phyloP scores from a whole-genome alignment of 53 echinoderm and acorn worm species.

The Crossaster papposus region DNA sequence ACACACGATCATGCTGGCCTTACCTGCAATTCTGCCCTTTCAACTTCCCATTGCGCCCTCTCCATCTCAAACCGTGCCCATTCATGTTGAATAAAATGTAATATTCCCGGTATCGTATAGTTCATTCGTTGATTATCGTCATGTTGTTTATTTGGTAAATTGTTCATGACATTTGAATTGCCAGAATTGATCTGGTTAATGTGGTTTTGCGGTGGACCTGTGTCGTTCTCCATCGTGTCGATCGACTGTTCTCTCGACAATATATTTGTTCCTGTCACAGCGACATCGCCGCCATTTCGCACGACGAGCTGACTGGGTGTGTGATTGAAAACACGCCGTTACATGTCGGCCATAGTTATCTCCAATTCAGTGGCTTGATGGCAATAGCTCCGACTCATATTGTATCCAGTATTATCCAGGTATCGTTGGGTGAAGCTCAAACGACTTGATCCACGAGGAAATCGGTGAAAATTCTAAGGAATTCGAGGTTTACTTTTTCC shows the following conservation, averaged over 20 bases:
- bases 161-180: constrained; percentile 77
- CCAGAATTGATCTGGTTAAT: constrained; percentile 98
- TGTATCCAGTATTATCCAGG: constrained; percentile 48
- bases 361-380: neutral
- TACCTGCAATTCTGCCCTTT: constrained; percentile 99
- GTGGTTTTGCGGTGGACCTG: constrained; percentile 95
- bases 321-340: constrained; percentile 18
- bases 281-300: constrained; percentile 45
- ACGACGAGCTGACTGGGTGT: constrained; percentile 35
- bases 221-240: constrained; percentile 95
- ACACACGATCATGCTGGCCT: neutral
- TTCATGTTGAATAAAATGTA: constrained; percentile 99
- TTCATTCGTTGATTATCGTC: constrained; percentile 90
- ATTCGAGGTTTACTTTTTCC: constrained; percentile 58
- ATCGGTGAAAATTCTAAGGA: constrained; percentile 40
- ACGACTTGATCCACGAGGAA: constrained; percentile 15
- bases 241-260: too few species aligned
- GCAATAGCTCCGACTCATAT: constrained; percentile 33
- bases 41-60: constrained; percentile 99
- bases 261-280: constrained; percentile 38
- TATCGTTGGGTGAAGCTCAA: neutral
- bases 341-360: constrained; percentile 47
- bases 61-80: constrained; percentile 99
- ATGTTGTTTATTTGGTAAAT: constrained; percentile 78
- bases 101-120: constrained; percentile 98